Conservation (phyloP, 2,113 vertebrate genomes). For the Pithys albifrons region DNA sequence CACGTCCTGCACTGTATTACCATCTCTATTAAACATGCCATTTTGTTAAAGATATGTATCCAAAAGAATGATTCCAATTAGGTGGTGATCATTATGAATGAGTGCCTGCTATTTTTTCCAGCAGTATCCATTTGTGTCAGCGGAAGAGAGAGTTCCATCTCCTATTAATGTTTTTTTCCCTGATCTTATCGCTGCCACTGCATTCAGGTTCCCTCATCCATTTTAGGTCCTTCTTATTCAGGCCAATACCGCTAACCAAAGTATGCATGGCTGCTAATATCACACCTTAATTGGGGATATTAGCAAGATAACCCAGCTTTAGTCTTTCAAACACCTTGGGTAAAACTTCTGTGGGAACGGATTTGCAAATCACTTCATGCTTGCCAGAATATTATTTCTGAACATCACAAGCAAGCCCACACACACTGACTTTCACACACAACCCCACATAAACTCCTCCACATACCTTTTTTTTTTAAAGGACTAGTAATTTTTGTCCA, state of each 20-base stretch:
- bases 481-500: slow-evolving; percentile 69
- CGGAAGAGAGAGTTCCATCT: slow-evolving; percentile 23
- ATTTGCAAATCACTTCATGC: background rate
- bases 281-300: slow-evolving; percentile 8
- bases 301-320: background rate
- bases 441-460: background rate
- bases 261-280: slow-evolving; percentile 3
- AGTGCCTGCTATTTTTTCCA: slow-evolving; percentile 28
- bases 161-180: slow-evolving; percentile 36
- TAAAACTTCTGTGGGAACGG: background rate
- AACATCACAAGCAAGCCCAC: rapidly evolving
- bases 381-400: background rate
- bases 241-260: background rate
- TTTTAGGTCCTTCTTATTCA: slow-evolving; percentile 38
- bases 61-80: slow-evolving; percentile 52
- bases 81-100: slow-evolving; percentile 6
- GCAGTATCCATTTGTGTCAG: slow-evolving; percentile 9
- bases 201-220: background rate
- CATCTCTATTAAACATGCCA: slow-evolving; percentile 28
- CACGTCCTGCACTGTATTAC: background rate
- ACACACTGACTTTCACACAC: background rate
- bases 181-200: slow-evolving; percentile 1
- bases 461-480: slow-evolving; percentile 42
- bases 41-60: slow-evolving; percentile 41
- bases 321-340: background rate